Conservation (phyloP, 2,113 vertebrate species). For the Desmodus rotundus region DNA sequence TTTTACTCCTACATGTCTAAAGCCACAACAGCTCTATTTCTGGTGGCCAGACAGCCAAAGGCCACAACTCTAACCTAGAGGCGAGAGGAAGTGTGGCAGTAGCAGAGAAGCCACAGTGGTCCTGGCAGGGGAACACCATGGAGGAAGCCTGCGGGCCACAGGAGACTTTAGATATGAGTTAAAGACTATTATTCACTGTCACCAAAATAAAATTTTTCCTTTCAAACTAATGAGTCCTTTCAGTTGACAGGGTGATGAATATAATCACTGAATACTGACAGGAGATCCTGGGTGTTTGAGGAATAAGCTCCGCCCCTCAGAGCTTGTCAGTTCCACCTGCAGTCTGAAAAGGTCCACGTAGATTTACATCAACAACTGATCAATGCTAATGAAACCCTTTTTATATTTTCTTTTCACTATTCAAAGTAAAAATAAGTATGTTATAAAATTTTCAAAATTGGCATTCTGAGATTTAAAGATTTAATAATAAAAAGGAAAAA, state of each 20-base stretch:
- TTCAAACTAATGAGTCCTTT: neutral
- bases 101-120: neutral
- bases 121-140: accelerated
- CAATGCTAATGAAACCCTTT: neutral
- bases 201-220: neutral
- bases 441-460: neutral
- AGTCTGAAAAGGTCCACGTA: neutral
- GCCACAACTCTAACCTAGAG: neutral
- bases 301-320: neutral
- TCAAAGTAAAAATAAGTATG: neutral
- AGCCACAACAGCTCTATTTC: neutral
- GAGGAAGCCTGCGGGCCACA: neutral
- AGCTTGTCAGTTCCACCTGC: neutral
- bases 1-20: neutral
- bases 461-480: neutral
- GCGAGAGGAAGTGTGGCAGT: too few species aligned
- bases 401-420: neutral
- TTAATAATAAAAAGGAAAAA: neutral
- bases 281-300: neutral
- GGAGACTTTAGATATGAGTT: too few species aligned
- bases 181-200: neutral
- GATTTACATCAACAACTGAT: neutral
- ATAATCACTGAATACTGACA: too few species aligned
- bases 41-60: neutral
- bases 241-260: neutral